These are phyloP conservation scores for Polyodon spathula DNA, from an alignment of 2,113 vertebrate genomes.

Conservation along the genomic window DNA sequence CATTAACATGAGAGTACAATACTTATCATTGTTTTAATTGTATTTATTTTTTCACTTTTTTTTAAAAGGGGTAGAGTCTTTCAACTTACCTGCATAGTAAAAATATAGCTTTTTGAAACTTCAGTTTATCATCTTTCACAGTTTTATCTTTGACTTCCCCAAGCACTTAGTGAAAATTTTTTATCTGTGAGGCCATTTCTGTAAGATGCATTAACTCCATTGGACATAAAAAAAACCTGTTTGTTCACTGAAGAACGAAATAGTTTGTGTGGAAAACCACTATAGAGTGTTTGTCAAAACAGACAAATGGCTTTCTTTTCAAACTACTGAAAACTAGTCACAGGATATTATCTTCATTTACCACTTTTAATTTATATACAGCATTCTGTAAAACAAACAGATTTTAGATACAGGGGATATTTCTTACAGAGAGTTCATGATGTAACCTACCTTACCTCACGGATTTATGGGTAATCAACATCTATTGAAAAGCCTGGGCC, in stretches of 20 bases:
- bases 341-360: conserved; percentile 63
- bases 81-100: conserved; percentile 33
- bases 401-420: conserved; percentile 43
- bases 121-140: conserved; percentile 57
- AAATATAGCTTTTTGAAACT: conserved; percentile 53
- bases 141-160: conserved; percentile 88
- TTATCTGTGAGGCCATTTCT: conserved; percentile 76
- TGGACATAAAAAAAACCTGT: conserved; percentile 60
- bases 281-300: conserved; percentile 65
- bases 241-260: conserved; percentile 63
- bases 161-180: conserved; percentile 62
- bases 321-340: conserved; percentile 53
- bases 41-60: too few relatives aligned
- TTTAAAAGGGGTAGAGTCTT: too few relatives aligned
- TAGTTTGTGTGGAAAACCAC: conserved; percentile 67
- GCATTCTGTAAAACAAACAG: conserved; percentile 62
- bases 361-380: conserved; percentile 62
- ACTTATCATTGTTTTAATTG: too few relatives aligned
- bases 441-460: conserved; percentile 47
- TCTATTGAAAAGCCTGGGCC: conserved; percentile 45
- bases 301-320: conserved; percentile 59
- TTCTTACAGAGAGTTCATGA: conserved; percentile 60
- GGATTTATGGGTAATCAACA: conserved; percentile 71
- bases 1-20: too few relatives aligned
- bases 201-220: conserved; percentile 70